Evolutionary conservation across 2,888 invertebrate genomes (phyloP).

Genomic region (Perdita meconis): DNA sequence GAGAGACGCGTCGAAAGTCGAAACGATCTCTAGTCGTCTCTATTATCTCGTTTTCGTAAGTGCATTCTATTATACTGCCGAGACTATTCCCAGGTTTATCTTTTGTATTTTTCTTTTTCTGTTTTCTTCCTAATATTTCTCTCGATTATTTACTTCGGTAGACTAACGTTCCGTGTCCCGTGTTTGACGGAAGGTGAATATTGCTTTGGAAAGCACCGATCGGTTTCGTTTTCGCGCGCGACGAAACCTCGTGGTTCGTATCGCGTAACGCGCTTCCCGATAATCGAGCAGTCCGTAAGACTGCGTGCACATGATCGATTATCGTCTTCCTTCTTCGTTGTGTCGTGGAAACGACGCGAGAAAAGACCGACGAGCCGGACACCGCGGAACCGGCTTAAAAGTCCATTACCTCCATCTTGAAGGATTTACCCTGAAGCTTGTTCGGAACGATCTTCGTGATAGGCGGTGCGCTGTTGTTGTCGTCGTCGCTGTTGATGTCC

Average conservation of each 20-base stretch:
- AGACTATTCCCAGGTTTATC: background rate
- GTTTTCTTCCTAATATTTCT: background rate
- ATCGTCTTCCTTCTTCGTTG: background rate
- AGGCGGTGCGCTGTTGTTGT: conserved; percentile 78
- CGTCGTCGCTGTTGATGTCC: conserved; percentile 83
- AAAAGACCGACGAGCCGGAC: conserved; percentile 13
- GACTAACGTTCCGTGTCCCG: conserved; percentile 19
- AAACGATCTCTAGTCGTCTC: conserved; percentile 17
- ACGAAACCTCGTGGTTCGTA: conserved; percentile 15
- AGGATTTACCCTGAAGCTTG: conserved; percentile 83
- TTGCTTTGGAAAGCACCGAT: conserved; percentile 52
- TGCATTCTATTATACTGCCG: background rate
- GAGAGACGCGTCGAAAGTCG: conserved; percentile 12
- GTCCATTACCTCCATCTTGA: conserved; percentile 86
- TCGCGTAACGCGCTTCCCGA: conserved; percentile 12
- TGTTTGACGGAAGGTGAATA: conserved; percentile 42
- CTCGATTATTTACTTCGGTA: conserved; percentile 16
- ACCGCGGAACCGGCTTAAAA: conserved; percentile 35
- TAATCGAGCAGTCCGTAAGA: background rate
- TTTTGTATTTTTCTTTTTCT: background rate
- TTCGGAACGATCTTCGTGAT: conserved; percentile 82
- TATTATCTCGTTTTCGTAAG: background rate
- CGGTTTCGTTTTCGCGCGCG: background rate
- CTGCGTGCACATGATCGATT: conserved; percentile 3
- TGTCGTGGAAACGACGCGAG: background rate